Conservation (phyloP, 2,113 vertebrate genomes). For the Pachycephala philippinensis region DNA sequence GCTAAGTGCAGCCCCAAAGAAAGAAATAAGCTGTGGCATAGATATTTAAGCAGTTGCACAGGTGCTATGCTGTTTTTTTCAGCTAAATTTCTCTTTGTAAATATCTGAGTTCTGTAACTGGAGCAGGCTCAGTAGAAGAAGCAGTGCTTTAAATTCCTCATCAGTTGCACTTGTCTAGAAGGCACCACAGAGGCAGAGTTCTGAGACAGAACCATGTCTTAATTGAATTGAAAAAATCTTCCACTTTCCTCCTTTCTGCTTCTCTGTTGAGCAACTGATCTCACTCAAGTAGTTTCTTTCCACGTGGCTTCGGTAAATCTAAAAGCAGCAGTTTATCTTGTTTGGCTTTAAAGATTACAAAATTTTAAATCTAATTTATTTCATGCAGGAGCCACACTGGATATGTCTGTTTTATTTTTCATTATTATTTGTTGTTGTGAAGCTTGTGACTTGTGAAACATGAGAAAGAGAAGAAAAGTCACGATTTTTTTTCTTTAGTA, state of each 20-base stretch:
- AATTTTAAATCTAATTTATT: neutral
- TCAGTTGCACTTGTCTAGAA: neutral
- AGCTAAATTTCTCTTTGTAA: neutral
- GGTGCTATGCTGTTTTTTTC: neutral
- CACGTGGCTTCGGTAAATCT: neutral
- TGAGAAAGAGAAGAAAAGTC: neutral
- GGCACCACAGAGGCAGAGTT: neutral
- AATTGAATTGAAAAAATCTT: neutral
- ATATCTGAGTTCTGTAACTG: neutral
- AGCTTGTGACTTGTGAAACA: neutral
- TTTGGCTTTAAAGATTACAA: neutral
- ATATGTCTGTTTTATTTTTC: neutral
- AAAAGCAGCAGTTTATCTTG: neutral
- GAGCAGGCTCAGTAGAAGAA: neutral
- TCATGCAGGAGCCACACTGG: neutral
- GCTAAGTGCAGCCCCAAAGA: neutral
- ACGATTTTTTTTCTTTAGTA: neutral
- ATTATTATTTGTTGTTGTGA: neutral
- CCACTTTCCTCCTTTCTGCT: neutral
- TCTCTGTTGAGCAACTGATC: neutral
- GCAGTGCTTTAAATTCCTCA: neutral
- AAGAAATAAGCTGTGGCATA: neutral
- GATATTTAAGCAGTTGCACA: neutral
- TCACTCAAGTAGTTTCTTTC: neutral
- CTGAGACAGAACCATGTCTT: conserved; percentile 10